Evolutionary conservation across 2,113 vertebrate species (phyloP).

Genomic region (Lagopus muta): DNA sequence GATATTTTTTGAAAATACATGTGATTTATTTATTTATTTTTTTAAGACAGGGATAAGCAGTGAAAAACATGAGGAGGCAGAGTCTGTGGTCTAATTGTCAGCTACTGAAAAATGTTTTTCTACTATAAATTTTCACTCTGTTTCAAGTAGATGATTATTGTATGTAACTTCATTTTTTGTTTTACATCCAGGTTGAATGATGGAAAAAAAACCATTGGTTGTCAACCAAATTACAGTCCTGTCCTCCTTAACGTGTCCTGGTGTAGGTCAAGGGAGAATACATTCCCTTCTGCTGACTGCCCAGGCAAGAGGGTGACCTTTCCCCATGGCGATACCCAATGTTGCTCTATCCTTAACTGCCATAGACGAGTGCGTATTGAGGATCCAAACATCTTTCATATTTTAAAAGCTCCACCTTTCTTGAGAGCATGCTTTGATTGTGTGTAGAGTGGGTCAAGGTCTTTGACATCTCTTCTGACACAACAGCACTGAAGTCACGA

Average conservation of each 20-base stretch:
- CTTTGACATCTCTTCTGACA: not conserved
- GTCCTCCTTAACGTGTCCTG: not conserved
- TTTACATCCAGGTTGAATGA: not conserved
- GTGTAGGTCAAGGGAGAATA: not conserved
- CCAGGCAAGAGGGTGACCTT: not conserved
- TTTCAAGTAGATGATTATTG: not conserved
- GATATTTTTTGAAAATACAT: not conserved
- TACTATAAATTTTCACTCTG: rapidly evolving
- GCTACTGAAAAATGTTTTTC: not conserved
- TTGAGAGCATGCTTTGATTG: not conserved
- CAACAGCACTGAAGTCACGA: rapidly evolving
- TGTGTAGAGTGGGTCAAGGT: not conserved
- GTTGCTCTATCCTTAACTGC: not conserved
- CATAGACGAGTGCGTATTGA: not conserved
- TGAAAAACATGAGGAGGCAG: not conserved
- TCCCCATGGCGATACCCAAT: not conserved
- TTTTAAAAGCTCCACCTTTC: not conserved
- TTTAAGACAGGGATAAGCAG: not conserved
- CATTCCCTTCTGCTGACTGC: not conserved
- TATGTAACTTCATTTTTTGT: not conserved
- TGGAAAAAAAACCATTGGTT: not conserved
- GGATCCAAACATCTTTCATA: not conserved
- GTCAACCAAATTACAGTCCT: not conserved
- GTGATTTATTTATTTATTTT: too few species aligned
- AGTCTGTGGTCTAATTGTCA: not conserved